Percentiles rank a stretch among this genome's conserved stretches.
phyloP scores from a whole-genome alignment of 2,113 vertebrate species.

The Saccopteryx leptura region DNA sequence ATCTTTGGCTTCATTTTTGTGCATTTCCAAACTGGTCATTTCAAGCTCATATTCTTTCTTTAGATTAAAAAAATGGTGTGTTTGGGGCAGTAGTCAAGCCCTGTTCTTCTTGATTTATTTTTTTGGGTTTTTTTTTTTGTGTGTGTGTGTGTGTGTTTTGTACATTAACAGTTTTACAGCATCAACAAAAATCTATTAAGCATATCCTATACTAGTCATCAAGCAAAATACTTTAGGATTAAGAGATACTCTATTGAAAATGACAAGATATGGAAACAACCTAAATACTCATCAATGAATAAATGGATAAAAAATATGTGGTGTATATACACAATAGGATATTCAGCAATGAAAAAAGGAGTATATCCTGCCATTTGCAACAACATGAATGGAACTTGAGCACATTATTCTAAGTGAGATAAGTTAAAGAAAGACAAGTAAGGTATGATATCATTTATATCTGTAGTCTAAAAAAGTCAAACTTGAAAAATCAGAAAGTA shows the following conservation, averaged over 20 bases:
- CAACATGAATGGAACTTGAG: background rate
- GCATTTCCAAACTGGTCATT: conserved; percentile 25
- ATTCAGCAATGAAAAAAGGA: background rate
- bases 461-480: background rate
- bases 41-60: conserved; percentile 16
- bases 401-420: background rate
- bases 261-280: conserved; percentile 10
- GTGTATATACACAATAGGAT: background rate
- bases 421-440: background rate
- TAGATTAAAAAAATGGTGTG: background rate
- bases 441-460: background rate
- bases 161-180: background rate
- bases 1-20: background rate
- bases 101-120: background rate
- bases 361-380: background rate
- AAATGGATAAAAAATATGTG: background rate
- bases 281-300: background rate
- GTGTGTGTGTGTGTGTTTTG: background rate
- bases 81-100: background rate
- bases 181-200: background rate
- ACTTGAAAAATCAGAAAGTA: background rate
- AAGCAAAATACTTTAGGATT: background rate
- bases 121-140: too few species aligned
- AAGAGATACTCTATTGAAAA: background rate
- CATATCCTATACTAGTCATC: background rate